Conservation (phyloP, 2,113 vertebrate genomes). For the Pithys albifrons region DNA sequence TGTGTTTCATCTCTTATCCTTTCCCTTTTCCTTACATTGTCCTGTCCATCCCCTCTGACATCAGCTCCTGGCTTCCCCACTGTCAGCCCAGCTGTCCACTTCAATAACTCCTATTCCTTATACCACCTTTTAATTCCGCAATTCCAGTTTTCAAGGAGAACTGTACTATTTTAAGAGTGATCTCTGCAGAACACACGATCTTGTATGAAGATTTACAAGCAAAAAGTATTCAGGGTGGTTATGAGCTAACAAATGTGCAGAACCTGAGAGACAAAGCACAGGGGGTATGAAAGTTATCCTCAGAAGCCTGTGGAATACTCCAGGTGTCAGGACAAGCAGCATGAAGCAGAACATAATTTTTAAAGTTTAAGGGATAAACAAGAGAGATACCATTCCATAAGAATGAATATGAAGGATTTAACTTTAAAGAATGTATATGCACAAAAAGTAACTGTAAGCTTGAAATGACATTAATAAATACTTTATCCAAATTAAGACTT, state of each 20-base stretch:
- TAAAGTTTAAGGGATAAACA: neutral
- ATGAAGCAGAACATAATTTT: neutral
- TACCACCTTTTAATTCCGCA: neutral
- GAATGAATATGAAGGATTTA: neutral
- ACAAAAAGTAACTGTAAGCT: neutral
- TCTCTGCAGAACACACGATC: neutral
- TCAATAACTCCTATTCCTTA: neutral
- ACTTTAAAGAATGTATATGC: neutral
- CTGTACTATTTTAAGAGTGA: rapidly evolving
- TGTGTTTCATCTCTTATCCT: neutral
- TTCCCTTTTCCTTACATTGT: conserved; percentile 57
- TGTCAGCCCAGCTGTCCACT: neutral
- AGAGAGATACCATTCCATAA: neutral
- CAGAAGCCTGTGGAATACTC: neutral
- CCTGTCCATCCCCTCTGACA: conserved; percentile 17
- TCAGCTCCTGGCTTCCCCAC: neutral
- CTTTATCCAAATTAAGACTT: neutral
- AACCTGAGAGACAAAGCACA: neutral
- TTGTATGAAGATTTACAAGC: neutral
- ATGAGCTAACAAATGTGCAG: neutral
- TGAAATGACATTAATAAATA: neutral
- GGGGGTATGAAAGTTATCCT: neutral
- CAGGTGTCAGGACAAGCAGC: neutral
- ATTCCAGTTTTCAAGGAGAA: rapidly evolving
- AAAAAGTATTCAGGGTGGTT: rapidly evolving